Percentiles rank a stretch among this genome's conserved stretches.
Conservation (phyloP, 2,888 invertebrate genomes). For the Nudaria mundana region DNA sequence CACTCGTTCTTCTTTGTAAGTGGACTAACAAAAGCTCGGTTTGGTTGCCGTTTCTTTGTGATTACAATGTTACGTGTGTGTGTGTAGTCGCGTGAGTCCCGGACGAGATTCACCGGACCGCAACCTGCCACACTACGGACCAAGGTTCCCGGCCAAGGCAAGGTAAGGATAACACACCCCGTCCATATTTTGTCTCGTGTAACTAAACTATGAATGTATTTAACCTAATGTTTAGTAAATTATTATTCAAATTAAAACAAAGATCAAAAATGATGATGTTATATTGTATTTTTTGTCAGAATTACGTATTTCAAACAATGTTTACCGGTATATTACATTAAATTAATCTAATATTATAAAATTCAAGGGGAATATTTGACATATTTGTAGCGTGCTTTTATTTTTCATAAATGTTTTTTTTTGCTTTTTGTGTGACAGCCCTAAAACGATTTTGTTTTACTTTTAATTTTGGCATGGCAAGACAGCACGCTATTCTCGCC, state of each 20-base stretch:
- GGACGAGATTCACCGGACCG: conserved; percentile 92
- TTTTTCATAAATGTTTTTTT: conserved; percentile 1
- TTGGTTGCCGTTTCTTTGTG: conserved; percentile 43
- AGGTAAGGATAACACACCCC: conserved; percentile 79
- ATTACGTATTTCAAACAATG: too few species aligned
- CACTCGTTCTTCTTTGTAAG: conserved; percentile 15
- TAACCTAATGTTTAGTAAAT: too few species aligned
- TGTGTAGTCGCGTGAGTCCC: conserved; percentile 92
- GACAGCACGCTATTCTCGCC: conserved; percentile 23
- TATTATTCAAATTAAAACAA: background rate
- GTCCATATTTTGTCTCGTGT: background rate
- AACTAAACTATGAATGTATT: background rate
- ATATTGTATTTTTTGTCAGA: too few species aligned
- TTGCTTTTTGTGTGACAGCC: conserved; percentile 25
- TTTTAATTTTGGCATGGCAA: conserved; percentile 17
- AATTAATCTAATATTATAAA: background rate
- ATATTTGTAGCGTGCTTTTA: conserved; percentile 25
- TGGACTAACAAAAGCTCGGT: conserved; percentile 26
- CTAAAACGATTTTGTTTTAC: conserved; percentile 11
- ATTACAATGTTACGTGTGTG: conserved; percentile 57
- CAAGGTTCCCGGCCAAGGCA: conserved; percentile 93
- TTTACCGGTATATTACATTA: too few species aligned
- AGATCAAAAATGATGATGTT: too few species aligned
- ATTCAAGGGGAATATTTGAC: too few species aligned
- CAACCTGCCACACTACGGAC: conserved; percentile 93